Evolutionary conservation across 2,113 vertebrate genomes (phyloP), one percentile per base, ranked within the genome.

Genomic region (Colistium nudipinnis): DNA sequence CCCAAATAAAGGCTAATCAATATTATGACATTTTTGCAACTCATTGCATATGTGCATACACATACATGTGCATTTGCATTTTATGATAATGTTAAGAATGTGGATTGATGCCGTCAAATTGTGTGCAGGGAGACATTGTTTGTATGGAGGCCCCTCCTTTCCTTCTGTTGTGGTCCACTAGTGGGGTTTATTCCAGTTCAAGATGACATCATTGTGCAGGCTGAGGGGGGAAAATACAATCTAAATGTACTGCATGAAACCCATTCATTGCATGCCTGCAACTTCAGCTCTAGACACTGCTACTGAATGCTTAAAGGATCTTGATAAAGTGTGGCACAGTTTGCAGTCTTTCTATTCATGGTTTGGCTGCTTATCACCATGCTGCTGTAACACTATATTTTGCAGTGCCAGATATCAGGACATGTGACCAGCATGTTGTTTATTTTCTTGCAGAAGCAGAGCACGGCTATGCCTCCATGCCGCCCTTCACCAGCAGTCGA

Each of bases 401-500:
- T 82, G 17, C 64, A 59, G 64, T 75, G 22, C 27, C 49, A 65
- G 36, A 75, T 77, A 75, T 43, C 27, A 49, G 54, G 59, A 77
- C 74, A 64, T 57, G 69, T 90, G 74, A 82, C 70, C 65, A 63
- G 56, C 62, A 24, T 84, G 69, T 73, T 87, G 76, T 72, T 82
- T 85, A 39, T 84, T 84, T 90, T 87, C 85, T 89, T 92, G 83
- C 92, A 98, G 96, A 96, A 92, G 96, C 95, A 53, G 96, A 98
- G 76, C 96, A 98, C 55, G 96, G 96, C 65, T 98, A 98, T 92
- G 97, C 97, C 78, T 97, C 96, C 76, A 94, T 95, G 93, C 92
- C 95, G 74, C 96, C 96, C 19, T 96, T 94, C 91, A 94, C 90
- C 90, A 93, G 89, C 90, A 92, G 86, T 74, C 94, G 93, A 92